Percentiles rank a stretch among this genome's conserved stretches.
Evolutionary conservation across 2,113 vertebrate genomes (phyloP).

Genomic region (Tinamus guttatus): DNA sequence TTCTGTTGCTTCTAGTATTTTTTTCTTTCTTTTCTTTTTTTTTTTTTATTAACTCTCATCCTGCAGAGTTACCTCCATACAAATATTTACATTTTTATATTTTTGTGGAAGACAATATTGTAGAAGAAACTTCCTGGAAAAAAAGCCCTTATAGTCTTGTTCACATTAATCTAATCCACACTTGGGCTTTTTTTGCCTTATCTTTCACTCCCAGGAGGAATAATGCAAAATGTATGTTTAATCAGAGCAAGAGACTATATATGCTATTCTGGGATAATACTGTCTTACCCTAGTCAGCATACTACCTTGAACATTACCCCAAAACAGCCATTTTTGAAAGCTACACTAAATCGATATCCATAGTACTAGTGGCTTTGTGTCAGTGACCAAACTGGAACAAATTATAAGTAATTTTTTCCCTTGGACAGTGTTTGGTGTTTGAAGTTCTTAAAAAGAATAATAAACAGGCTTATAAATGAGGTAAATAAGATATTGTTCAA

Average conservation of each 20-base stretch:
- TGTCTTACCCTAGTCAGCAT: background rate
- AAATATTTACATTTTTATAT: background rate
- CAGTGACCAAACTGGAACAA: background rate
- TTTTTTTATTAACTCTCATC: background rate
- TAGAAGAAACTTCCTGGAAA: constrained; percentile 8
- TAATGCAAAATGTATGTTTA: constrained; percentile 26
- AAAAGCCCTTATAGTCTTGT: background rate
- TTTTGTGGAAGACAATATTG: background rate
- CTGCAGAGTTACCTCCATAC: background rate
- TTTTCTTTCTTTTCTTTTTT: background rate
- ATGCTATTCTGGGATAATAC: background rate
- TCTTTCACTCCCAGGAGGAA: constrained; percentile 11
- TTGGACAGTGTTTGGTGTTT: background rate
- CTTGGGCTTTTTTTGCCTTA: background rate
- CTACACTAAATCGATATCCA: background rate
- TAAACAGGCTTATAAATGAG: background rate
- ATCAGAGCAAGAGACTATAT: background rate
- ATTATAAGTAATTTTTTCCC: background rate
- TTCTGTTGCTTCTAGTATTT: background rate
- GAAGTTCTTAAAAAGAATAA: background rate
- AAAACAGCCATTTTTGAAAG: constrained; percentile 15
- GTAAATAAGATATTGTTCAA: background rate
- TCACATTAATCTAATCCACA: constrained; percentile 36
- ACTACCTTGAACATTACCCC: background rate
- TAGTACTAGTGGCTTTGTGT: background rate